phyloP scores from a whole-genome alignment of 2,797 vertebrate species.

The Botia kubotai region DNA sequence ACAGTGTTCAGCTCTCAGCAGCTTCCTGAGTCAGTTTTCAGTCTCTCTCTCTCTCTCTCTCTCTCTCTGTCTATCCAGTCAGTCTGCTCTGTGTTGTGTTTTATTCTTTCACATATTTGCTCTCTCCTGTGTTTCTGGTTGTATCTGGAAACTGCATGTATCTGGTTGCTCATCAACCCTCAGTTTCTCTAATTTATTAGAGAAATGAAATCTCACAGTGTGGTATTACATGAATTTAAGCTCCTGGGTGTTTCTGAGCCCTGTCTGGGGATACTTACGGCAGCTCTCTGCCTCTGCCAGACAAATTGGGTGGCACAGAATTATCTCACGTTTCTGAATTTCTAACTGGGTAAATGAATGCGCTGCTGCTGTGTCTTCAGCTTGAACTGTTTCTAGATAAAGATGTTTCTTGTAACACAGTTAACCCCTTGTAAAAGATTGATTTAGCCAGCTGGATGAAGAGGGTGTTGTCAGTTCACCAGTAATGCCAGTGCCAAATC shows the following conservation, averaged over 20 bases:
- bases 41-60: slow-evolving; percentile 30
- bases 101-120: neutral
- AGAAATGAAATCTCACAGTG: slow-evolving; percentile 32
- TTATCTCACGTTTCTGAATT: slow-evolving; percentile 43
- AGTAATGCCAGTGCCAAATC: slow-evolving; percentile 16
- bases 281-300: slow-evolving; percentile 30
- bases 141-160: neutral
- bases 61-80: neutral
- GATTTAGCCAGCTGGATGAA: slow-evolving; percentile 48
- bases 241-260: slow-evolving; percentile 47
- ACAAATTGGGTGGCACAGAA: slow-evolving; percentile 46
- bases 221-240: slow-evolving; percentile 45
- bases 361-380: slow-evolving; percentile 18
- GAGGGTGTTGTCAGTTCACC: slow-evolving; percentile 43
- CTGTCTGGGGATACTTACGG: slow-evolving; percentile 43
- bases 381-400: slow-evolving; percentile 16
- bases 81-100: neutral
- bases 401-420: neutral
- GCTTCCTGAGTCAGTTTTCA: slow-evolving; percentile 42
- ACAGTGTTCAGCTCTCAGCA: slow-evolving; percentile 46
- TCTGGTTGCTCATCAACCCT: slow-evolving; percentile 39
- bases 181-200: slow-evolving; percentile 33
- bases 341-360: slow-evolving; percentile 55
- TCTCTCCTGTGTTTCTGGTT: neutral
- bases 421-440: slow-evolving; percentile 49